Base-by-base conservation (phyloP, 2,888 invertebrate genomes). In the Agrochola lychnidis region DNA sequence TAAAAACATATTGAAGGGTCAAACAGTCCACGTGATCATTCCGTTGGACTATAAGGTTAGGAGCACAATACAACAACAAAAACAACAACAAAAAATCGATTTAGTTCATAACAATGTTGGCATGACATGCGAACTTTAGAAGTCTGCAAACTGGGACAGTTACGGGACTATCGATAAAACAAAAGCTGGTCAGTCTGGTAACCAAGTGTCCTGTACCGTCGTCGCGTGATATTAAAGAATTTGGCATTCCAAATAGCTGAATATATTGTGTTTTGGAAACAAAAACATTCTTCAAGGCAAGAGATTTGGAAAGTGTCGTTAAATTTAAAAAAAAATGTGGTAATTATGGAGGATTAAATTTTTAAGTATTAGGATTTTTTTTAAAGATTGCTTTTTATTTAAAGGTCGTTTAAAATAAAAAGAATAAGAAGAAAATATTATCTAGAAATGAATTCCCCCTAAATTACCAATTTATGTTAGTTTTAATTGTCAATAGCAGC, bases 91-190 rank as follows among this genome's bases (percentile, higher is more conserved):
- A 77, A 78, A 76, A 88, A 78, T 87, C 88, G 88, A 83, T 90
- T 91, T 90, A 92, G 91, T 91, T 83, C 85, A 88, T 87, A 86
- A 90, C 85, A 86, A 88, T 90, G 85, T 89, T 94, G 95, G 95
- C 95, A 95, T 95, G 95, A 94, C 96, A 96, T 95, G 96, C 96
- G 87, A 85, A 86, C 73, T 83, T 67, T 72, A 76, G 72, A 82
- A 88, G 81, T 89, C 82, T 87, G 87, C 87, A 88, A 79, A 81
- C 59, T 62, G 63, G 87, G 87, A 82, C 36, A 51, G 73, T 85
- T 85, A 80, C 79, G 78, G 57, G 70, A 45, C 48, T 82, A 67
- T 81, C 6, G 66, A 74, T 72, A 81, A 79, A 82, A 81, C 62
- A 81, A 84, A 81, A 81, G 57, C 73, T 78, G 76, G 85, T 86